These are phyloP conservation scores for Andrena hattorfiana DNA, from an alignment of 2,888 invertebrate species.

Conservation along the genomic window DNA sequence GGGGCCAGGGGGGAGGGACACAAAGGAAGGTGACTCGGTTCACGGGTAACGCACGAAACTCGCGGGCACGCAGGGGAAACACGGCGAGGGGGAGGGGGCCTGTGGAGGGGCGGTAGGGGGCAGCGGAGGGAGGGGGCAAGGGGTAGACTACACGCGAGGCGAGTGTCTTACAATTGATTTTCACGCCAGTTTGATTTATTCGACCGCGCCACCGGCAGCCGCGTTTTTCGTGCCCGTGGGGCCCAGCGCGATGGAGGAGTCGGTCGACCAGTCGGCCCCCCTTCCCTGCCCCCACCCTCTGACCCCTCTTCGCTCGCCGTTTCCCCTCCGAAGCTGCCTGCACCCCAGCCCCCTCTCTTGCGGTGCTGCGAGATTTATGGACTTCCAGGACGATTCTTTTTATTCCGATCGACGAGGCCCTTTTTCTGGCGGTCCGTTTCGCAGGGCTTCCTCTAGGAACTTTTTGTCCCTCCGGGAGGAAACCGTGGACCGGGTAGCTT, in stretches of 20 bases:
- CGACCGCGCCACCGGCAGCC: slow-evolving; percentile 73
- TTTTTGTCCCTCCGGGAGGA: not conserved
- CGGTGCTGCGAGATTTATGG: slow-evolving; percentile 73
- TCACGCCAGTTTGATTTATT: slow-evolving; percentile 82
- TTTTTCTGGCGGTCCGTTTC: slow-evolving; percentile 61
- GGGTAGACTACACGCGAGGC: slow-evolving; percentile 64
- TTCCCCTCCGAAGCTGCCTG: slow-evolving; percentile 1
- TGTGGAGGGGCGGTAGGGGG: slow-evolving; percentile 1
- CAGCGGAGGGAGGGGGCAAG: not conserved
- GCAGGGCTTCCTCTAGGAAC: not conserved
- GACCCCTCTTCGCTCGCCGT: slow-evolving; percentile 5
- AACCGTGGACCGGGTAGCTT: not conserved
- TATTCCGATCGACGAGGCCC: slow-evolving; percentile 71
- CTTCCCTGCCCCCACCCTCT: not conserved
- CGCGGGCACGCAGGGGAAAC: slow-evolving; percentile 17
- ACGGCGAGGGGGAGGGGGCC: not conserved
- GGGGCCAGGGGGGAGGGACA: slow-evolving; percentile 22
- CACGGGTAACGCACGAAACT: slow-evolving; percentile 51
- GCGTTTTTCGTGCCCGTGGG: slow-evolving; percentile 74
- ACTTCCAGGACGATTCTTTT: slow-evolving; percentile 76
- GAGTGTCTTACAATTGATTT: slow-evolving; percentile 82
- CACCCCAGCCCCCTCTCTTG: not conserved
- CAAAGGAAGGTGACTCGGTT: slow-evolving; percentile 60
- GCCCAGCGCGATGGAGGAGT: slow-evolving; percentile 66
- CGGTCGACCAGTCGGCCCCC: slow-evolving; percentile 66